phyloP scores from a whole-genome alignment of 2,797 vertebrate genomes.

The Sebastes vulpes region DNA sequence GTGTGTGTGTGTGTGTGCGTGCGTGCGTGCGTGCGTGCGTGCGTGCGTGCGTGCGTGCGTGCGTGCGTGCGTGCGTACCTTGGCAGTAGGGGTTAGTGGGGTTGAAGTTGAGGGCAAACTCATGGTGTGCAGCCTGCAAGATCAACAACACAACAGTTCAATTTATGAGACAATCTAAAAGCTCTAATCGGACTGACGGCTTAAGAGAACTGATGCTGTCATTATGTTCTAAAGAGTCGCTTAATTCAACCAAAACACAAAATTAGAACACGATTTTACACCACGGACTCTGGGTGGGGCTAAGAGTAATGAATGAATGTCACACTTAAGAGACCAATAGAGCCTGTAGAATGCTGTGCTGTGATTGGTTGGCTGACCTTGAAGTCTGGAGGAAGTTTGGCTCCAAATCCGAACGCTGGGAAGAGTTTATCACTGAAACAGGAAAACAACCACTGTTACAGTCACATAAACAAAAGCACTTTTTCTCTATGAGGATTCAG shows the following conservation, averaged over 20 bases:
- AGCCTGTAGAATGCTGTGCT: neutral
- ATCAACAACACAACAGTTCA: slow-evolving; percentile 28
- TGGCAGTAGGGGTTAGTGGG: slow-evolving; percentile 90
- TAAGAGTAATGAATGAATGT: neutral
- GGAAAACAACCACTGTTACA: neutral
- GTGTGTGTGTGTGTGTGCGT: neutral
- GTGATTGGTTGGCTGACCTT: slow-evolving; percentile 81
- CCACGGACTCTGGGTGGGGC: neutral
- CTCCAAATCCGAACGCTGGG: slow-evolving; percentile 96
- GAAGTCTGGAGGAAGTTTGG: slow-evolving; percentile 92
- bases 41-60: slow-evolving; percentile 16
- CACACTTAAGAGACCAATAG: neutral
- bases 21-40: slow-evolving; percentile 2
- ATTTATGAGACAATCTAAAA: neutral
- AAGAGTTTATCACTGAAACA: slow-evolving; percentile 92
- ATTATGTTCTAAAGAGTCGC: neutral
- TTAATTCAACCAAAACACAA: neutral
- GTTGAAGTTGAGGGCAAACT: slow-evolving; percentile 96
- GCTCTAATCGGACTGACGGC: neutral
- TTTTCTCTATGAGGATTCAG: neutral
- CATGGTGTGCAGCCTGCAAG: slow-evolving; percentile 89
- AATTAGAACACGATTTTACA: neutral
- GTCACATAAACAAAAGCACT: neutral
- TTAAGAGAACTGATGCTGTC: neutral
- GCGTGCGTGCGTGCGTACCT: slow-evolving; percentile 80